Conservation (phyloP, 2,113 vertebrate genomes). For the Chaetodon trifascialis region DNA sequence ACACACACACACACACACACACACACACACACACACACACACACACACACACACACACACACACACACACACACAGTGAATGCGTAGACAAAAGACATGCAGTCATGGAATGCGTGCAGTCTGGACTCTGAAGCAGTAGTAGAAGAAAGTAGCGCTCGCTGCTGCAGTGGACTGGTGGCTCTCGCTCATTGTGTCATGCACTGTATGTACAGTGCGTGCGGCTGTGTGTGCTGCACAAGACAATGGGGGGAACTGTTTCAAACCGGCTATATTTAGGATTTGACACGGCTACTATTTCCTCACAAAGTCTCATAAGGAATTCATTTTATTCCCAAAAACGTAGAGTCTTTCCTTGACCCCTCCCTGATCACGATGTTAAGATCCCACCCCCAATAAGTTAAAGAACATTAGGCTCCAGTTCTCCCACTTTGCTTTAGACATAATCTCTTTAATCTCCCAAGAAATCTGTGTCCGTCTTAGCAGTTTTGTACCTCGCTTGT, state of each 20-base stretch:
- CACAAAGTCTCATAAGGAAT: conserved; percentile 3
- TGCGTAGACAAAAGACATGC: conserved; percentile 26
- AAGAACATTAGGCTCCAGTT: conserved; percentile 45
- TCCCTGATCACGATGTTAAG: not conserved
- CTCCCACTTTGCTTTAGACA: conserved; percentile 44
- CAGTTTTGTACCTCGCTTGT: conserved; percentile 10
- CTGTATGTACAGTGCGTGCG: conserved; percentile 37
- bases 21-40: not conserved
- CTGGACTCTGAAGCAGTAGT: conserved; percentile 13
- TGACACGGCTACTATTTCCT: conserved; percentile 31
- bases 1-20: not conserved
- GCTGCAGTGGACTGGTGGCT: conserved; percentile 12
- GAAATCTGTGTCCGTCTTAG: conserved; percentile 39
- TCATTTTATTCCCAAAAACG: conserved; percentile 9
- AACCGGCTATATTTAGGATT: conserved; percentile 59
- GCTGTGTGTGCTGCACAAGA: conserved; percentile 46
- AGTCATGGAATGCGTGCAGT: conserved; percentile 10
- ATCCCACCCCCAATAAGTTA: conserved; percentile 23
- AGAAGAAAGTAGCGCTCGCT: not conserved
- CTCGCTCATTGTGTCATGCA: conserved; percentile 20
- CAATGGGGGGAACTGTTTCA: conserved; percentile 59
- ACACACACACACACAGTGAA: not conserved
- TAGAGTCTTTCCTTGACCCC: not conserved
- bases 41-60: not conserved
- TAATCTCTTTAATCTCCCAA: conserved; percentile 63